Evolutionary conservation across 2,113 vertebrate genomes (phyloP), one percentile per base, ranked within the genome.

Genomic region (Atherinomorus stipes): DNA sequence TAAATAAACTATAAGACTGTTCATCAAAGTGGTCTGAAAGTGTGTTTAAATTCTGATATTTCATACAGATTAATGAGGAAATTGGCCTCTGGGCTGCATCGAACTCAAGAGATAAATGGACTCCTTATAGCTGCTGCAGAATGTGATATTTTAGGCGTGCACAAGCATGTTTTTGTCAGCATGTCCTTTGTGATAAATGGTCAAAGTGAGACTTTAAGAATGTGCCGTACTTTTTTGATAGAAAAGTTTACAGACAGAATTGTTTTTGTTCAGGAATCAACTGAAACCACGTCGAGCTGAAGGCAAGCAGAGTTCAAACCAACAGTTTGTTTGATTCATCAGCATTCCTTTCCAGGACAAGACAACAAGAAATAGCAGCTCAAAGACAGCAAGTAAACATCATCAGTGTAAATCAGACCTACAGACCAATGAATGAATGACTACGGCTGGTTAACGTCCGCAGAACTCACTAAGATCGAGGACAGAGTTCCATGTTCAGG

Each of bases 1-100:
- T 65, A 69, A 76, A 80, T 45, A 62, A 66, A 74, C 38, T 59
- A 18, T n/a, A 3, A 49, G 57, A 37, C 9, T 68, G 2, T 72
- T 62, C 57, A 61, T 69, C 75, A n/a, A 11, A 22, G 7, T 16
- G 38, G 50, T 22, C 21, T 40, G 1, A 18, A 53, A 50, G 60
- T 23, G 64, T 22, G 18, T 44, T 74, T 70, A 44, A 61, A 50
- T 28, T 38, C 7, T 40, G 4, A 8, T 25, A 42, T 58, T 80
- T 77, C 64, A 61, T 64, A 64, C 49, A 26, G 61, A 18, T 23
- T 49, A 1, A 59, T 42, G 56, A 44, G 44, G 23, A 51, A 28
- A 45, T 8, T 23, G n/a, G 12, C 40, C 40, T 52, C 44, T 6
- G 63, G 22, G 64, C 45, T 2, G 12, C 0, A 52, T 10, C 10